Conservation (phyloP, 37 sponge, comb jelly and placozoan genomes). For the Diacarnus erythraeanus region DNA sequence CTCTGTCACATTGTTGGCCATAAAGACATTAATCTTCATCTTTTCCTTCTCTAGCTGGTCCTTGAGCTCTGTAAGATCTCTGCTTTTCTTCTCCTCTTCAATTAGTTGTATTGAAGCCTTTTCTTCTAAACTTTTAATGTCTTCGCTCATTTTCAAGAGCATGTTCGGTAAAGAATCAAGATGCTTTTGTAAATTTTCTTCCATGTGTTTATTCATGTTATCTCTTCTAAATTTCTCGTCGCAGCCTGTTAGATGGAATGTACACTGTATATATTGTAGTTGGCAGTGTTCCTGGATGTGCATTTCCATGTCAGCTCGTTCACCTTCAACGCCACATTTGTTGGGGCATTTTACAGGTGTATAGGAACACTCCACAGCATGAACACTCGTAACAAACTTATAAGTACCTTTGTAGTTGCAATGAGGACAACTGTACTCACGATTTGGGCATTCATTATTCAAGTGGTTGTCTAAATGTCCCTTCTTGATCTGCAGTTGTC, state of each 20-base stretch:
- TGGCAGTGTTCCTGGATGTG: background rate
- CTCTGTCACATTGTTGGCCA: background rate
- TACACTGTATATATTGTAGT: background rate
- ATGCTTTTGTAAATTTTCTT: background rate
- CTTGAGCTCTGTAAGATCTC: background rate
- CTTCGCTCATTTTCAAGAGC: background rate
- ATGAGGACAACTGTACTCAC: slow-evolving; percentile 7
- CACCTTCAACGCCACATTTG: background rate
- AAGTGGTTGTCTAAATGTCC: background rate
- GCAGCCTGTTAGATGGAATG: background rate
- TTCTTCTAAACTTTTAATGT: background rate
- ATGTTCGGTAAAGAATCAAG: background rate
- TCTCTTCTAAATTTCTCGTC: background rate
- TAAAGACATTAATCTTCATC: background rate
- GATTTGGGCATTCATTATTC: background rate
- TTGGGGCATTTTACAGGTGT: background rate
- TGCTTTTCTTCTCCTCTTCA: background rate
- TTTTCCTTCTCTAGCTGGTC: background rate
- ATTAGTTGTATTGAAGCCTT: background rate
- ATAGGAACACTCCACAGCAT: background rate
- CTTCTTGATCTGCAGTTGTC: background rate
- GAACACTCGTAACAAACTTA: background rate
- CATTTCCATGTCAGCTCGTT: background rate
- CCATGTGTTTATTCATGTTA: background rate
- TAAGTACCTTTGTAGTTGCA: background rate